Base-by-base conservation (phyloP, 2,113 vertebrate species). In the Paratilapia polleni region DNA sequence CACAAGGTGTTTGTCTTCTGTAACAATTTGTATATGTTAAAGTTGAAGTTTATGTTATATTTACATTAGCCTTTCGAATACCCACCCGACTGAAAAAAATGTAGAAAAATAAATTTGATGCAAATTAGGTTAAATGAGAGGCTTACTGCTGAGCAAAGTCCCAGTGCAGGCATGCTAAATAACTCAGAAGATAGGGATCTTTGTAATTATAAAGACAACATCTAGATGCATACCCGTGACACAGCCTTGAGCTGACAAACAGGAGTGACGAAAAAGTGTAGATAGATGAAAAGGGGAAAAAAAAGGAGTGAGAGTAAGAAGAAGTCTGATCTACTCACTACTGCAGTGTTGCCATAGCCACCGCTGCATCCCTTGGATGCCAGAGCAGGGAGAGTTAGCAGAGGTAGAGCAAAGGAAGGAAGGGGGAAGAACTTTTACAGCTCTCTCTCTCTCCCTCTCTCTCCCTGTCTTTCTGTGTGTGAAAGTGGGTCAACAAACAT, bases 281-380 rank as follows among this genome's bases (percentile, higher is more conserved):
- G 31, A 76, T 8, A 13, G 28, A 62, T 8, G 63, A 15, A 54
- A 36, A 73, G 41, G 13, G 8, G 8, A 17, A 9, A 49, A 24
- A 52, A 77, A 7, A 0, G 19, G 8, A 68, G 8, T 0, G 6
- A 61, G 38, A 60, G 85, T 17, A 77, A 57, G 60, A 81, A 73
- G 66, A 70, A 73, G 56, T 70, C 76, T 85, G 77, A 62, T 77
- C 76, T 84, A 83, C 64, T 84, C 76, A 78, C 82, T 83, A 54
- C 83, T 78, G 88, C 93, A 90, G 88, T n/a, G 93, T 94, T 94
- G 85, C 93, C 88, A 93, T 93, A 90, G 93, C 54, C 93, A 93
- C 92, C 17, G 11, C 80, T 84, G 83, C 82, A 87, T 92, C 81
- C 68, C 78, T 64, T 56, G 78, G 87, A 91, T 90, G 83, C 81